Evolutionary conservation across 2,888 invertebrate species (phyloP).

Genomic region (Periphyllus acericola): DNA sequence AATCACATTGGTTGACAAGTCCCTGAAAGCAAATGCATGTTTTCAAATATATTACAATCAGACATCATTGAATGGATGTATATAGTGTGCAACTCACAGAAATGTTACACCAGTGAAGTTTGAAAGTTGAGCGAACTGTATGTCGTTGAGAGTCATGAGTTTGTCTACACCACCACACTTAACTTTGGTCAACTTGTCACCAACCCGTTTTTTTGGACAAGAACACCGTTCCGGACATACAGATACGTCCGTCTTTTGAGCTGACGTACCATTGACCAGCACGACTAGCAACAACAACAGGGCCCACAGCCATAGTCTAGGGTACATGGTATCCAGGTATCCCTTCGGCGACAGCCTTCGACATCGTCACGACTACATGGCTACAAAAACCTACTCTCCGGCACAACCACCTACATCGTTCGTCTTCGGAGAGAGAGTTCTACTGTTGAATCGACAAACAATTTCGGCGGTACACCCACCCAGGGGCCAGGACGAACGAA

Average conservation of each 20-base stretch:
- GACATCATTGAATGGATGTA: too few relatives aligned
- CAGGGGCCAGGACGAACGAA: neutral
- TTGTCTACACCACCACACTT: conserved; percentile 52
- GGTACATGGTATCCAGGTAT: neutral
- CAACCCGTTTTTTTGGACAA: conserved; percentile 33
- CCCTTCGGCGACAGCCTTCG: neutral
- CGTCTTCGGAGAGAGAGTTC: too few relatives aligned
- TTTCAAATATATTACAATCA: too few relatives aligned
- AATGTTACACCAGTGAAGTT: conserved; percentile 48
- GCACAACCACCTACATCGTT: neutral
- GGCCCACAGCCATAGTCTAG: neutral
- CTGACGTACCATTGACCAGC: neutral
- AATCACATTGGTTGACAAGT: conserved; percentile 75
- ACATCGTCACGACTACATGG: neutral
- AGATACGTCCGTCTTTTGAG: conserved; percentile 13
- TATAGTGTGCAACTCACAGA: conserved; percentile 64
- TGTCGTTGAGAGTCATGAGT: conserved; percentile 48
- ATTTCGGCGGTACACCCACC: neutral
- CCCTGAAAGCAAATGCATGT: conserved; percentile 69
- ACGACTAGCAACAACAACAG: neutral
- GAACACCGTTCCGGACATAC: conserved; percentile 33
- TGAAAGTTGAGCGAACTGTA: conserved; percentile 1
- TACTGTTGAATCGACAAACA: neutral
- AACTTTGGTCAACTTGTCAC: conserved; percentile 44
- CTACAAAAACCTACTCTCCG: neutral